phyloP scores from a whole-genome alignment of 2,113 vertebrate species.

The Recurvirostra avosetta region DNA sequence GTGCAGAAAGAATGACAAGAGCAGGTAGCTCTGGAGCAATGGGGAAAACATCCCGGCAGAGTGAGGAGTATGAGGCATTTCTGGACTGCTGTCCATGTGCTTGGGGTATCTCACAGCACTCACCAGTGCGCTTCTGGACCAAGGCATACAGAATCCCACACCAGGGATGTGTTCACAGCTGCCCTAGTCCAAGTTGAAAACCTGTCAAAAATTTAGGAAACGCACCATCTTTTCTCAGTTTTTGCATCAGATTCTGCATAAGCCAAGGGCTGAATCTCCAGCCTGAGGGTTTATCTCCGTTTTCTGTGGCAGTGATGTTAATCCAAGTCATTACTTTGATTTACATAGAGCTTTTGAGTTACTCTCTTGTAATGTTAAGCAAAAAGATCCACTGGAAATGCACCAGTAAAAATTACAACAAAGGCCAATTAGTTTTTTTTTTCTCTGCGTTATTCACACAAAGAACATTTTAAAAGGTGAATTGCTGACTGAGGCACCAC shows the following conservation, averaged over 20 bases:
- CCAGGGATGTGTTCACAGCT: neutral
- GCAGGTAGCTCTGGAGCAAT: neutral
- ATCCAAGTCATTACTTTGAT: neutral
- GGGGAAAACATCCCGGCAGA: neutral
- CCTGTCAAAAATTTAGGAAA: neutral
- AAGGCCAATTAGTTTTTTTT: slow-evolving; percentile 1
- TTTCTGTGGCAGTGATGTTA: neutral
- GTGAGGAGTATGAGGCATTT: neutral
- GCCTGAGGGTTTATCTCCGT: neutral
- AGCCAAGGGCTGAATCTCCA: neutral
- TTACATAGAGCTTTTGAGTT: neutral
- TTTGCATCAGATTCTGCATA: neutral
- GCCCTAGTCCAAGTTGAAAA: neutral
- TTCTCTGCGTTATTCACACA: neutral
- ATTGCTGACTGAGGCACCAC: slow-evolving; percentile 13
- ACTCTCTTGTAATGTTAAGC: neutral
- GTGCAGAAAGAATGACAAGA: neutral
- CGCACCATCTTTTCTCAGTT: neutral
- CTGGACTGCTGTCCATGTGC: neutral
- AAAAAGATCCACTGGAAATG: slow-evolving; percentile 7
- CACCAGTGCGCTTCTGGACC: neutral
- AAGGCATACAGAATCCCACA: neutral
- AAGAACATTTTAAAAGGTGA: slow-evolving; percentile 42
- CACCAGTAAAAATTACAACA: slow-evolving; percentile 4
- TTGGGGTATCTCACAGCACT: neutral